Percentiles rank a stretch among this genome's conserved stretches.
Evolutionary conservation across 2,888 invertebrate genomes (phyloP).

Genomic region (Drosophila koepferae): DNA sequence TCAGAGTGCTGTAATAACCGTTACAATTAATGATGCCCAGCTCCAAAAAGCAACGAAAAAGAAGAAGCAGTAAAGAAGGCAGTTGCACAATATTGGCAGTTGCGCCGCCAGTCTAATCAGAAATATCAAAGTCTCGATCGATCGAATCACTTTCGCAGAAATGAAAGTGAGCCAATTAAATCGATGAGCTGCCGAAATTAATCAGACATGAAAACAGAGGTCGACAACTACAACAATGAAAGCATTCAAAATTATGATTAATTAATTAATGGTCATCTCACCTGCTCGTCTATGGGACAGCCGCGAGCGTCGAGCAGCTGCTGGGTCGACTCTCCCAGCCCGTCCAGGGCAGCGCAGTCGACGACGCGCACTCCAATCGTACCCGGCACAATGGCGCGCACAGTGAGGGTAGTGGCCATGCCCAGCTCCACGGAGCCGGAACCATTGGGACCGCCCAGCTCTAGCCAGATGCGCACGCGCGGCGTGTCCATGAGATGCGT

Average conservation of each 20-base stretch:
- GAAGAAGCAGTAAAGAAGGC: background rate
- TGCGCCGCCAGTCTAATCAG: slow-evolving; percentile 19
- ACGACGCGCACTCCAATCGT: slow-evolving; percentile 91
- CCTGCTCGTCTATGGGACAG: slow-evolving; percentile 90
- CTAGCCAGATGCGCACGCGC: slow-evolving; percentile 90
- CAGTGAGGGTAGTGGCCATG: slow-evolving; percentile 88
- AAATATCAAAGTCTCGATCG: slow-evolving; percentile 8
- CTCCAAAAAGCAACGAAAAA: background rate
- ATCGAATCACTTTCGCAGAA: slow-evolving; percentile 41
- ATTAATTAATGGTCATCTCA: slow-evolving; percentile 56
- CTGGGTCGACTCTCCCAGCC: slow-evolving; percentile 91
- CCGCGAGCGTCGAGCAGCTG: slow-evolving; percentile 90
- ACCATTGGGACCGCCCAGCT: slow-evolving; percentile 87
- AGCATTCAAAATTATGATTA: slow-evolving; percentile 30
- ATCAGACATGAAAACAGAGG: background rate
- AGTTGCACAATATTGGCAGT: slow-evolving; percentile 34
- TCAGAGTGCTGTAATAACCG: slow-evolving; percentile 69
- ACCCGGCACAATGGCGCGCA: slow-evolving; percentile 86
- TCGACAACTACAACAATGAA: background rate
- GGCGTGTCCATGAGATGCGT: slow-evolving; percentile 81
- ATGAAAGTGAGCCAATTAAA: slow-evolving; percentile 44
- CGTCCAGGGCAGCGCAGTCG: slow-evolving; percentile 92
- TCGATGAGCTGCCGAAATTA: slow-evolving; percentile 23
- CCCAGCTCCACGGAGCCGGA: slow-evolving; percentile 89
- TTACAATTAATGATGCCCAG: slow-evolving; percentile 73